Evolutionary conservation across 2,888 invertebrate species (phyloP).

Genomic region (Leucania comma): DNA sequence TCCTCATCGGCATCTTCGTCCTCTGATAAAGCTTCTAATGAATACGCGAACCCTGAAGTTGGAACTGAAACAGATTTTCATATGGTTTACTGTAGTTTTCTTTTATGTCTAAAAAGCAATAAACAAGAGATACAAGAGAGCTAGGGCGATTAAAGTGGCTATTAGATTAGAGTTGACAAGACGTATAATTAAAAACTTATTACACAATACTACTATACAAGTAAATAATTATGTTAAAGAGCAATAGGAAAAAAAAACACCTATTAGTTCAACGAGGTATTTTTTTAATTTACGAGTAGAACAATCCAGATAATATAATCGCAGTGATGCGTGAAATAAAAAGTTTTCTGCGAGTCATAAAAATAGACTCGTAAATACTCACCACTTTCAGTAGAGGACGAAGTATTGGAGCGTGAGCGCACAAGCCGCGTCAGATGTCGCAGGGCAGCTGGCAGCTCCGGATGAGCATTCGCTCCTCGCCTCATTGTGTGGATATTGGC

Average conservation of each 20-base stretch:
- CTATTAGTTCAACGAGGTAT: too few species aligned
- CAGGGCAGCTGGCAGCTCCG: constrained; percentile 93
- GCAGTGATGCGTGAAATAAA: neutral
- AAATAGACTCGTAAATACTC: constrained; percentile 28
- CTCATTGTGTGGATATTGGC: constrained; percentile 93
- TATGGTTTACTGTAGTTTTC: neutral
- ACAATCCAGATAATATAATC: neutral
- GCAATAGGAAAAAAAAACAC: too few species aligned
- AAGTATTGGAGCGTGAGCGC: constrained; percentile 82
- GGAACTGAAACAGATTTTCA: constrained; percentile 79
- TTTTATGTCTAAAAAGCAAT: neutral
- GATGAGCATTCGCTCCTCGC: constrained; percentile 93
- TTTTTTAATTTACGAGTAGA: neutral
- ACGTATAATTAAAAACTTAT: neutral
- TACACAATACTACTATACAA: too few species aligned
- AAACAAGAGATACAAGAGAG: too few species aligned
- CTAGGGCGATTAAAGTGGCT: too few species aligned
- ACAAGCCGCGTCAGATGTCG: constrained; percentile 91
- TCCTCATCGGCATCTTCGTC: constrained; percentile 87
- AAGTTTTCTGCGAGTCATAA: neutral
- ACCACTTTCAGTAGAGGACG: constrained; percentile 79
- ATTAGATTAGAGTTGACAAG: neutral
- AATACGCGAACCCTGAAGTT: constrained; percentile 87
- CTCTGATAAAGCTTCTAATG: constrained; percentile 87
- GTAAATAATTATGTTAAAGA: too few species aligned